Conservation (phyloP, 2,888 invertebrate genomes). For the Ochlodes sylvanus region DNA sequence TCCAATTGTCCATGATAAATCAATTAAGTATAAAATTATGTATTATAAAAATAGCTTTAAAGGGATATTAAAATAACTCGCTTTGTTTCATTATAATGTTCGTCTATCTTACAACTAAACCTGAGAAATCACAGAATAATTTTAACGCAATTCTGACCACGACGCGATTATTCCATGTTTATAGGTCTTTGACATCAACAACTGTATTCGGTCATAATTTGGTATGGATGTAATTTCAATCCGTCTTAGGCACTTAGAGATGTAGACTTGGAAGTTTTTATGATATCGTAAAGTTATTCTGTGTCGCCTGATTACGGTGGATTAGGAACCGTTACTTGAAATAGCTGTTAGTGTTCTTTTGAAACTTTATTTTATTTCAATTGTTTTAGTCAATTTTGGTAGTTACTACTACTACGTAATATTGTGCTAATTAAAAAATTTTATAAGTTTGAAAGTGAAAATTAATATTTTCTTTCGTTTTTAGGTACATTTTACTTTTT, state of each 20-base stretch:
- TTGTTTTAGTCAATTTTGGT: too few species aligned
- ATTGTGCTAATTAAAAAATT: too few species aligned
- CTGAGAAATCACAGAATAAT: conserved; percentile 7
- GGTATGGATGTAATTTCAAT: conserved; percentile 12
- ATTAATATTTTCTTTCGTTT: too few species aligned
- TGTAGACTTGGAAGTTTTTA: conserved; percentile 28
- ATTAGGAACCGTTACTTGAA: conserved; percentile 28
- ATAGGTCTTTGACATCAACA: conserved; percentile 32
- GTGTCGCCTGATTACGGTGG: conserved; percentile 37
- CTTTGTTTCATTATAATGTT: neutral
- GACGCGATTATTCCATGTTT: conserved; percentile 22
- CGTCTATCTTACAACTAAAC: neutral
- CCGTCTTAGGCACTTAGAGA: conserved; percentile 18
- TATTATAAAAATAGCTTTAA: too few species aligned
- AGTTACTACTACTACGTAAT: too few species aligned
- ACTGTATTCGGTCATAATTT: conserved; percentile 24
- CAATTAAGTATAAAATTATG: too few species aligned
- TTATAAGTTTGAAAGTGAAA: too few species aligned
- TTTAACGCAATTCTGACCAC: conserved; percentile 22
- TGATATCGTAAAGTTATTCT: conserved; percentile 31
- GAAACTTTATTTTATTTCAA: too few species aligned
- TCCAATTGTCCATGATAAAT: too few species aligned
- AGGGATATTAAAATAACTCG: too few species aligned
- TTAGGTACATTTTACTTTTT: too few species aligned
- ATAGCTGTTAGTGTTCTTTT: neutral